A percentile compares a stretch with the other conserved stretches of the same genome.
These are phyloP conservation scores for Pasiphila rectangulata DNA, from an alignment of 2,888 invertebrate genomes.

Conservation along the genomic window DNA sequence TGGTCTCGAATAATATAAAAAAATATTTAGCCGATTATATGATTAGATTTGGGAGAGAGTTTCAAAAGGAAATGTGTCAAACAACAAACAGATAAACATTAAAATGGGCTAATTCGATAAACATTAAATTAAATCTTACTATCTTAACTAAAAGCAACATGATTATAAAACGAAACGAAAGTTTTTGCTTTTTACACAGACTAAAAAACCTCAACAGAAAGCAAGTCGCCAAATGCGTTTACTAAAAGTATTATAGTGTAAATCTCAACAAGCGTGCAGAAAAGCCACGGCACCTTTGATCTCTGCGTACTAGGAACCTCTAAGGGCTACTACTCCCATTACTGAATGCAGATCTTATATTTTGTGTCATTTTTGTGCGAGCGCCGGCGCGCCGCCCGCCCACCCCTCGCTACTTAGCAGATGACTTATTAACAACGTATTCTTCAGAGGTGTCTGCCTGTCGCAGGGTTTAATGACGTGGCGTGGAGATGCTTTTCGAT, in stretches of 20 bases:
- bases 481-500: conserved; percentile 54
- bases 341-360: conserved; percentile 78
- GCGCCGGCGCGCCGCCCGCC: conserved; percentile 46
- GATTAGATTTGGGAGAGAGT: too few species aligned
- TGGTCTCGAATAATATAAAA: too few species aligned
- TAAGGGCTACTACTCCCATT: conserved; percentile 69
- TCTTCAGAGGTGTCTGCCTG: conserved; percentile 79
- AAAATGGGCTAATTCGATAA: too few species aligned
- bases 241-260: conserved; percentile 35
- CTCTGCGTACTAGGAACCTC: conserved; percentile 60
- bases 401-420: conserved; percentile 73
- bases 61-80: too few species aligned
- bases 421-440: conserved; percentile 81
- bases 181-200: too few species aligned
- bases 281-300: conserved; percentile 64
- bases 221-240: conserved; percentile 16
- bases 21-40: too few species aligned
- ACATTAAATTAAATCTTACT: too few species aligned
- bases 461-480: conserved; percentile 76
- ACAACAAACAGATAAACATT: too few species aligned
- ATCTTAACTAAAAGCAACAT: too few species aligned
- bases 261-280: conserved; percentile 40
- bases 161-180: too few species aligned
- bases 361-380: conserved; percentile 77
- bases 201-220: not conserved